Percentiles rank a stretch among this genome's conserved stretches.
Evolutionary conservation across 2,797 vertebrate species (phyloP).

Genomic region (Scyliorhinus canicula): DNA sequence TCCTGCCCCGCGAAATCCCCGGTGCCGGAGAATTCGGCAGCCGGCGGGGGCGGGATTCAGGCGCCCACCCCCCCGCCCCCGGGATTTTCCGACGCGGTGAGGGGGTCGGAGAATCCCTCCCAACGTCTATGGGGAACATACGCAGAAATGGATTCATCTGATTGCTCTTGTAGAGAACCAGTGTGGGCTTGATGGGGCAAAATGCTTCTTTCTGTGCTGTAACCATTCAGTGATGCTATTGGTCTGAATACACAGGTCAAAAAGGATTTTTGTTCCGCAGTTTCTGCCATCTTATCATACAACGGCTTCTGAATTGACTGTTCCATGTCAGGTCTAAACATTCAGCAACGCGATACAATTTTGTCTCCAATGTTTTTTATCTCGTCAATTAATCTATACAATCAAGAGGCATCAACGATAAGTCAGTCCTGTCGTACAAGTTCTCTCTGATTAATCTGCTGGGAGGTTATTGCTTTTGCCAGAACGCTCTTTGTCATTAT

Average conservation of each 20-base stretch:
- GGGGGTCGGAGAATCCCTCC: too few relatives aligned
- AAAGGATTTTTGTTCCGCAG: background rate
- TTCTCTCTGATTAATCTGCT: background rate
- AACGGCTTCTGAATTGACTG: background rate
- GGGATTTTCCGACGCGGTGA: too few relatives aligned
- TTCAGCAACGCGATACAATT: background rate
- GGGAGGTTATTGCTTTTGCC: slow-evolving; percentile 18
- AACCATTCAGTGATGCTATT: too few relatives aligned
- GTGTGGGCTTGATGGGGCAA: too few relatives aligned
- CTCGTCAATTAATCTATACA: background rate
- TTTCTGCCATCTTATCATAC: background rate
- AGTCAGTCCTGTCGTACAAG: background rate
- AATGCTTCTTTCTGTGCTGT: too few relatives aligned
- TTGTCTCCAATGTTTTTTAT: slow-evolving; percentile 9
- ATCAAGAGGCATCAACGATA: background rate
- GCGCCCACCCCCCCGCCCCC: too few relatives aligned
- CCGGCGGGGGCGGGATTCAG: too few relatives aligned
- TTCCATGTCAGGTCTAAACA: background rate
- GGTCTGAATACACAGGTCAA: background rate
- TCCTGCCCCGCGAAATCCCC: too few relatives aligned
- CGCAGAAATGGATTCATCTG: too few relatives aligned
- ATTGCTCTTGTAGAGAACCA: too few relatives aligned
- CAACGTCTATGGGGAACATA: too few relatives aligned
- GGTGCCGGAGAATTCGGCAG: too few relatives aligned
- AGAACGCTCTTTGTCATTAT: slow-evolving; percentile 8